phyloP scores from a whole-genome alignment of 2,113 vertebrate species.

The Tyrannus savana region DNA sequence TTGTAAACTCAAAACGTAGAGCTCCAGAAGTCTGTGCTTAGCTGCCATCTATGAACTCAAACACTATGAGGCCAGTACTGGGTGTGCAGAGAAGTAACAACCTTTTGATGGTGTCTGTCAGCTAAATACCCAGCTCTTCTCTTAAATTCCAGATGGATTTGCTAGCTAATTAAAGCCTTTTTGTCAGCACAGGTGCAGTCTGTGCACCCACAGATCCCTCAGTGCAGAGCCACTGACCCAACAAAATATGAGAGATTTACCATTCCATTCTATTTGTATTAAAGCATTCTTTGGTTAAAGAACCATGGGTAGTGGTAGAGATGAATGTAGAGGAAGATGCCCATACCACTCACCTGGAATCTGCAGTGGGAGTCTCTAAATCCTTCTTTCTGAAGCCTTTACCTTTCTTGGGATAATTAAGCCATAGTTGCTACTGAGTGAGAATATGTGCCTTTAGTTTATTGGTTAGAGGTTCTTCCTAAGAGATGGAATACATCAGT shows the following conservation, averaged over 20 bases:
- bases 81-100: not conserved
- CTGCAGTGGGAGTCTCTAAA: not conserved
- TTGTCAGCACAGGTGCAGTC: not conserved
- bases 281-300: not conserved
- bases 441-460: not conserved
- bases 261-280: not conserved
- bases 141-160: not conserved
- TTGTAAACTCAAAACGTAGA: not conserved
- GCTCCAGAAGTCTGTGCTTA: not conserved
- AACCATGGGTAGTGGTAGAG: not conserved
- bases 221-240: fast-evolving
- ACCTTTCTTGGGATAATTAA: not conserved
- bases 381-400: not conserved
- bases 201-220: not conserved
- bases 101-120: not conserved
- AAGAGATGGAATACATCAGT: not conserved
- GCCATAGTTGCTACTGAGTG: not conserved
- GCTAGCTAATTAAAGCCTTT: not conserved
- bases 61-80: not conserved
- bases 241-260: not conserved
- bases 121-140: not conserved
- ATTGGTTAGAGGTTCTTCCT: not conserved
- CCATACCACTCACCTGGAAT: not conserved
- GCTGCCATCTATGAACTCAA: not conserved
- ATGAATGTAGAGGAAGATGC: not conserved